Evolutionary conservation across 2,888 invertebrate genomes (phyloP), one percentile per base, ranked within the genome.

Genomic region (Aradus depressus): DNA sequence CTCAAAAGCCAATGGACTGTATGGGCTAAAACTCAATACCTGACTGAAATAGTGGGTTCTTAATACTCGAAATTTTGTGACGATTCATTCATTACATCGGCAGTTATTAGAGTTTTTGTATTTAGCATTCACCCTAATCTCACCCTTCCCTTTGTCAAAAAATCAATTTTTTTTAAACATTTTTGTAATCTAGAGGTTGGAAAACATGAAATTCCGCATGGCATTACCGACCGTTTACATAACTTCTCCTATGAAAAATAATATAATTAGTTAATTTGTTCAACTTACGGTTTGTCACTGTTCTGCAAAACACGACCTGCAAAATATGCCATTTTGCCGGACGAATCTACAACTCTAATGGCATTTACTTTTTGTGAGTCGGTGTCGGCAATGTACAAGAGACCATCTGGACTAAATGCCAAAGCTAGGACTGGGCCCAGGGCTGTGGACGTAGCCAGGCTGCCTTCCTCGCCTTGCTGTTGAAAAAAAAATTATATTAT

Each of bases 381-480:
- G 52, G 89, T 86, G 69, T 96, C 95, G 1, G 93, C 90, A 21
- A 96, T 84, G 66, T 89, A 95, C 2, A 97, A 71, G 63, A 91
- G 86, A 10, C 95, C 95, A 59, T 84, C 85, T 1, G 91, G 89
- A 37, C 90, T 85, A 66, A 95, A 93, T 1, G 91, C 81, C 61
- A 97, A 78, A 1, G 91, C 87, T 56, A 88, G 72, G 3, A 93
- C 90, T 0, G 89, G 87, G 31, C 91, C 90, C 14, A 93, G 70
- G 1, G 79, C 79, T 25, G 73, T 70, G 42, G 69, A 75, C 22
- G 71, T 71, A 54, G 72, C 70, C 48, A 72, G 71, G 8, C 64
- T 61, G 3, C 61, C 59, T 61, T 62, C 60, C 62, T 69, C 53
- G 54, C 54, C 35, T 44, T 54, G 48, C 56, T 65, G 14, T 50